A percentile compares a stretch with the other conserved stretches of the same genome.
Evolutionary conservation across 2,113 vertebrate species (phyloP).

Genomic region (Nerophis lumbriciformis): DNA sequence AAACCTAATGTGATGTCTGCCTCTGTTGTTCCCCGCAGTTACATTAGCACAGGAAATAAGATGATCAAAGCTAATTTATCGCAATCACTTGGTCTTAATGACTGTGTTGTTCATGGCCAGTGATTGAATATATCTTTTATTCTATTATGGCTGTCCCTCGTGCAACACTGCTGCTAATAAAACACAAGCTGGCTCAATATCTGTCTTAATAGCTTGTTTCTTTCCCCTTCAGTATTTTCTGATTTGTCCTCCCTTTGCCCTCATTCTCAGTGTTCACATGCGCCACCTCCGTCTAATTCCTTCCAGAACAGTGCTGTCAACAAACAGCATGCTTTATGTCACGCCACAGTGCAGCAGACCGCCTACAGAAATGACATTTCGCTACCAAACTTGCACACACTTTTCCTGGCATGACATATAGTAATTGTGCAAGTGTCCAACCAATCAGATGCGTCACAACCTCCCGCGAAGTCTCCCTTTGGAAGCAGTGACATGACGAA

Average conservation of each 20-base stretch:
- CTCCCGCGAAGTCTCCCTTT: background rate
- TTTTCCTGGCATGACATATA: background rate
- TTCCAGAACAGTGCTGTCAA: constrained; percentile 25
- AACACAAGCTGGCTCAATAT: constrained; percentile 14
- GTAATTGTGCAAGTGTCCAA: constrained; percentile 4
- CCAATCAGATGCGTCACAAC: background rate
- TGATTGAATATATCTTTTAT: constrained; percentile 51
- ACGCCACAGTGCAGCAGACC: constrained; percentile 6
- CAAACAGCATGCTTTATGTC: constrained; percentile 37
- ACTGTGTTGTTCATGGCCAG: constrained; percentile 48
- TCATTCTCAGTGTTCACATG: constrained; percentile 8
- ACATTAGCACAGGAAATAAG: constrained; percentile 39
- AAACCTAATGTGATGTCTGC: constrained; percentile 28
- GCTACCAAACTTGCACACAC: constrained; percentile 18
- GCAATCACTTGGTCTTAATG: constrained; percentile 51
- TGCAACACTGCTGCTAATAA: constrained; percentile 21
- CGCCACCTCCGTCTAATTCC: constrained; percentile 4
- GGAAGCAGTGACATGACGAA: constrained; percentile 4
- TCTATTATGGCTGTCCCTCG: constrained; percentile 34
- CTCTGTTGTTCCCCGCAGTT: constrained; percentile 40
- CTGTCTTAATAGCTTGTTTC: background rate
- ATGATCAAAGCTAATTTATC: constrained; percentile 47
- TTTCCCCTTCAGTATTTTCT: constrained; percentile 4
- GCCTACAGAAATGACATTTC: constrained; percentile 9
- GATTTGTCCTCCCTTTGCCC: constrained; percentile 11